A percentile compares a stretch with the other conserved stretches of the same genome.
These are phyloP conservation scores for Malaclemys terrapin DNA, from an alignment of 2,113 vertebrate species.

Conservation along the genomic window DNA sequence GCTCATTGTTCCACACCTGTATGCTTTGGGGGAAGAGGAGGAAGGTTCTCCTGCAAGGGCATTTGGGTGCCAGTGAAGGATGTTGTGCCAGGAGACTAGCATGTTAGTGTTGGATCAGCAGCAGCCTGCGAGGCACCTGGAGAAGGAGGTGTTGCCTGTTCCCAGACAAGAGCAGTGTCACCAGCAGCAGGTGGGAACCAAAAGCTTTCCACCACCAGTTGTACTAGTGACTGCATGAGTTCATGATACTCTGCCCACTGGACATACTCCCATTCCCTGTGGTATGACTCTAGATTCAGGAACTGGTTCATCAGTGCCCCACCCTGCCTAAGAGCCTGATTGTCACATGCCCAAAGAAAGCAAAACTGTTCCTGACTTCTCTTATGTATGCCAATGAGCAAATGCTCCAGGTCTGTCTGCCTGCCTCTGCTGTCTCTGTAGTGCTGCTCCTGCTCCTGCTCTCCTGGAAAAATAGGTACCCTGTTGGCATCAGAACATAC, in stretches of 20 bases:
- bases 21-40: background rate
- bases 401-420: background rate
- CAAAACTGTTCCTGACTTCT: background rate
- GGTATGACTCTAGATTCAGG: background rate
- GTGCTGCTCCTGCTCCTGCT: background rate
- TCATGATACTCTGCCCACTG: background rate
- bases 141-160: background rate
- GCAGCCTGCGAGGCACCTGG: background rate
- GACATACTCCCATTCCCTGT: background rate
- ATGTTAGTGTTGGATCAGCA: background rate
- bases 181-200: background rate
- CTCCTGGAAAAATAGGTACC: background rate
- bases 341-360: background rate
- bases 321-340: background rate
- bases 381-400: background rate
- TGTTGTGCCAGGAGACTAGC: background rate
- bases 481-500: background rate
- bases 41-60: background rate
- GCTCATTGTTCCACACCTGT: background rate
- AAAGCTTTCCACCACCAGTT: background rate
- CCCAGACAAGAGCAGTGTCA: background rate
- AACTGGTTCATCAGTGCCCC: background rate
- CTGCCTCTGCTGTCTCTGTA: background rate
- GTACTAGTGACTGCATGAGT: background rate
- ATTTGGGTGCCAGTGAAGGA: background rate